Conservation (phyloP, 2,113 vertebrate genomes). For the Ahaetulla prasina region DNA sequence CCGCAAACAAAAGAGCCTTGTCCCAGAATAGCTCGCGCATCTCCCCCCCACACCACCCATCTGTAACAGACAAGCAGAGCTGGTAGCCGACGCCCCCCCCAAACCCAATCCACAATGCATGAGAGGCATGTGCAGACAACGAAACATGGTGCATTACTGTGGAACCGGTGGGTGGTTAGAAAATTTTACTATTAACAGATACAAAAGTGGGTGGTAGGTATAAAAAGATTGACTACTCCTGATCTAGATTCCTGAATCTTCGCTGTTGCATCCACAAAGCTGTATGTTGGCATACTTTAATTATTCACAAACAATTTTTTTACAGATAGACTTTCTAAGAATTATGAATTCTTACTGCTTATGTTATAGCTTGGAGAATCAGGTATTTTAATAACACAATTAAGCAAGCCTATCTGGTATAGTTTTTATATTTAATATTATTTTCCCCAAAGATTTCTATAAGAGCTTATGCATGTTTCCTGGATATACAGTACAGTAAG, state of each 20-base stretch:
- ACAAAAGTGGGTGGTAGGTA: too few relatives aligned
- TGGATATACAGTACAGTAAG: background rate
- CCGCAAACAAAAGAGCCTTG: too few relatives aligned
- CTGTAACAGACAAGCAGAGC: too few relatives aligned
- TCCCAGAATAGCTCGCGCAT: too few relatives aligned
- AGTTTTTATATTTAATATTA: background rate
- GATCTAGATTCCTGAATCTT: background rate
- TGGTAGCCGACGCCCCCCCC: too few relatives aligned
- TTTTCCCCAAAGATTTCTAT: background rate
- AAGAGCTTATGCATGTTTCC: background rate
- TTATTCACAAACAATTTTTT: background rate
- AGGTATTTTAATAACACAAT: background rate
- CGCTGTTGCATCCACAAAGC: background rate
- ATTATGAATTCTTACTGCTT: background rate
- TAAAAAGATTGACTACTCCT: too few relatives aligned
- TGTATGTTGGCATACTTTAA: background rate
- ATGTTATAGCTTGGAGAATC: background rate
- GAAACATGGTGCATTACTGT: too few relatives aligned
- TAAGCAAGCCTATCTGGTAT: background rate
- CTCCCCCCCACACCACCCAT: too few relatives aligned
- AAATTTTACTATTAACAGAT: too few relatives aligned
- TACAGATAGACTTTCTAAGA: background rate
- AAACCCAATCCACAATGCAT: too few relatives aligned
- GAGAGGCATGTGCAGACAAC: too few relatives aligned
- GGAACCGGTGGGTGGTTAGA: too few relatives aligned